Evolutionary conservation across 2,113 vertebrate genomes (phyloP).

Genomic region (Embiotoca jacksoni): DNA sequence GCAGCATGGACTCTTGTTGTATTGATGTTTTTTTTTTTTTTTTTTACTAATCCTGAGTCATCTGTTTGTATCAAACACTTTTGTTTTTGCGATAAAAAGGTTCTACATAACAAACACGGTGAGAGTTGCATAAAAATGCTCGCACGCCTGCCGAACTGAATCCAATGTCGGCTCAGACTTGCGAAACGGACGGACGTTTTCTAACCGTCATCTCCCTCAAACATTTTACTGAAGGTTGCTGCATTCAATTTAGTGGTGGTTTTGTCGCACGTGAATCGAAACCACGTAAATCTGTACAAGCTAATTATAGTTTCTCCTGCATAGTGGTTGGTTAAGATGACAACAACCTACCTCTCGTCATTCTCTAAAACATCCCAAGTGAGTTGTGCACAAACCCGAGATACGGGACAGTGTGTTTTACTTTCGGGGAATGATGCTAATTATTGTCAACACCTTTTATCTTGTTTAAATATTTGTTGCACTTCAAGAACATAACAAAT

Average conservation of each 20-base stretch:
- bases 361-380: constrained; percentile 11
- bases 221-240: background rate
- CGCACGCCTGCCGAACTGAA: background rate
- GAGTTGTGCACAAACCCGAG: constrained; percentile 19
- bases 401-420: background rate
- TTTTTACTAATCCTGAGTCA: background rate
- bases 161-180: background rate
- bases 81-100: background rate
- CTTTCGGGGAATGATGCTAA: background rate
- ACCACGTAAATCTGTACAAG: constrained; percentile 11
- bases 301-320: background rate
- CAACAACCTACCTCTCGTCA: constrained; percentile 75
- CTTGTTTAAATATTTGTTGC: background rate
- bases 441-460: background rate
- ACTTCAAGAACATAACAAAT: background rate
- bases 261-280: constrained; percentile 8
- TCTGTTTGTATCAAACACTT: constrained; percentile 49
- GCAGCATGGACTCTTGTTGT: constrained; percentile 36
- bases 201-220: background rate
- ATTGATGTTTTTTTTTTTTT: background rate
- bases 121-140: no score
- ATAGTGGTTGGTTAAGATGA: constrained; percentile 36
- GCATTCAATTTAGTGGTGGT: background rate
- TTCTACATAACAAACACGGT: background rate
- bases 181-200: background rate